phyloP scores from a whole-genome alignment of 1,140 invertebrate species.

The Neelides sp. region DNA sequence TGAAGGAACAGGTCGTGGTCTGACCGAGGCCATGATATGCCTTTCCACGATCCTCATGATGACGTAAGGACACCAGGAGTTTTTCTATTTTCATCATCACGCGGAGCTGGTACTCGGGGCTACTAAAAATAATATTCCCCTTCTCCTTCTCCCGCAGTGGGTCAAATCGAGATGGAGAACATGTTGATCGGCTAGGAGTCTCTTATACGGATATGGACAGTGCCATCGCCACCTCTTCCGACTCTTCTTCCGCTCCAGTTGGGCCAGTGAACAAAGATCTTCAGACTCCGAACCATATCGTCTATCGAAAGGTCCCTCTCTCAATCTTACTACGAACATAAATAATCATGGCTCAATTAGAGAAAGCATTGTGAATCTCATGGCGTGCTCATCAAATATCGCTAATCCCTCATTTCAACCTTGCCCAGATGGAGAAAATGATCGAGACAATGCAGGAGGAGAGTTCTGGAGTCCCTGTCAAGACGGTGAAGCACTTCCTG shows the following conservation, averaged over 20 bases:
- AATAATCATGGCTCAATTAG: slow-evolving; percentile 5
- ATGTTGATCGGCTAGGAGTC: slow-evolving; percentile 15
- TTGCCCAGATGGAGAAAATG: slow-evolving; percentile 82
- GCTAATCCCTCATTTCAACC: slow-evolving; percentile 8
- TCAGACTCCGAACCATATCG: slow-evolving; percentile 47
- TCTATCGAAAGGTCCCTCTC: slow-evolving; percentile 46
- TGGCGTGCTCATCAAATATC: background rate
- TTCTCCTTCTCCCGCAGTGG: too few relatives aligned
- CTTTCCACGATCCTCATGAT: slow-evolving; percentile 24
- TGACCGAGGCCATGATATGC: slow-evolving; percentile 11
- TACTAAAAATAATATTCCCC: background rate
- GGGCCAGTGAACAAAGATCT: slow-evolving; percentile 33
- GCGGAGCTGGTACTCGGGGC: background rate
- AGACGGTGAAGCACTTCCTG: slow-evolving; percentile 97
- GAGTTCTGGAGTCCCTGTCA: slow-evolving; percentile 79
- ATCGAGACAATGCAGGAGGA: slow-evolving; percentile 96
- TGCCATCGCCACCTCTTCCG: slow-evolving; percentile 9
- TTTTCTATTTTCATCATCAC: too few relatives aligned
- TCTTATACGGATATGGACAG: slow-evolving; percentile 23
- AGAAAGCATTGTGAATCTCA: slow-evolving; percentile 2
- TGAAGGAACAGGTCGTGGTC: too few relatives aligned
- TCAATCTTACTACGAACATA: background rate
- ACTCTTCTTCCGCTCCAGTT: slow-evolving; percentile 29
- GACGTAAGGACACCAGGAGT: too few relatives aligned
- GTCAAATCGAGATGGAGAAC: slow-evolving; percentile 12